Conservation (phyloP, 1,140 invertebrate genomes). For the Akabosia matsudoensis region DNA sequence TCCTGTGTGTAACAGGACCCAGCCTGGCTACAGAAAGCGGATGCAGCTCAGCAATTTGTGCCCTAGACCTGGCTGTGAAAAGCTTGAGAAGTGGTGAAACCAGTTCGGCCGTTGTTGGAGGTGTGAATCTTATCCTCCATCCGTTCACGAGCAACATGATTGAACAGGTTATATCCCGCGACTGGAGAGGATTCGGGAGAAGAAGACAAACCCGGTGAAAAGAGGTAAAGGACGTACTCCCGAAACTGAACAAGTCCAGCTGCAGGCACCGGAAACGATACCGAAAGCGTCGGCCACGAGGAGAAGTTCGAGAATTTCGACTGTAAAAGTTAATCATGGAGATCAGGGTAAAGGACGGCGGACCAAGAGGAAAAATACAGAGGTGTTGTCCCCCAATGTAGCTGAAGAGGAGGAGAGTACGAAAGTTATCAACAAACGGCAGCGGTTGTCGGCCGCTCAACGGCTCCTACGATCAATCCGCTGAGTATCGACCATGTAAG, state of each 20-base stretch:
- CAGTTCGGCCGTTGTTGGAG: background rate
- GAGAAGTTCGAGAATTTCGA: background rate
- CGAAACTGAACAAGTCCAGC: no score
- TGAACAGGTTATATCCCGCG: background rate
- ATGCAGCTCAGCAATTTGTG: background rate
- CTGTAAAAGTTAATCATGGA: background rate
- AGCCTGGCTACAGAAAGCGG: constrained; percentile 3
- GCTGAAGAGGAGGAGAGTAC: no score
- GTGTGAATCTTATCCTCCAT: background rate
- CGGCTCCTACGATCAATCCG: background rate
- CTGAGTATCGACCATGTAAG: constrained; percentile 12
- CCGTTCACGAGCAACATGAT: background rate
- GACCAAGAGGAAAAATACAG: background rate
- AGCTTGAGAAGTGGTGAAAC: background rate
- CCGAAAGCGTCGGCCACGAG: background rate
- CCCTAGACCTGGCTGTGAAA: background rate
- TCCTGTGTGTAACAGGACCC: background rate
- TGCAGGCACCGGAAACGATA: no score
- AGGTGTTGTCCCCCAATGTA: no score
- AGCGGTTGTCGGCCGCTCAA: background rate
- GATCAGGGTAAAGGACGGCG: background rate
- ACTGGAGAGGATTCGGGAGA: no score
- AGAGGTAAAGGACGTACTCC: no score
- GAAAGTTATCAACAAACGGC: background rate
- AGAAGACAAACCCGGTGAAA: no score